Conservation (phyloP, 2,888 invertebrate species). For the Malacosoma neustria region DNA sequence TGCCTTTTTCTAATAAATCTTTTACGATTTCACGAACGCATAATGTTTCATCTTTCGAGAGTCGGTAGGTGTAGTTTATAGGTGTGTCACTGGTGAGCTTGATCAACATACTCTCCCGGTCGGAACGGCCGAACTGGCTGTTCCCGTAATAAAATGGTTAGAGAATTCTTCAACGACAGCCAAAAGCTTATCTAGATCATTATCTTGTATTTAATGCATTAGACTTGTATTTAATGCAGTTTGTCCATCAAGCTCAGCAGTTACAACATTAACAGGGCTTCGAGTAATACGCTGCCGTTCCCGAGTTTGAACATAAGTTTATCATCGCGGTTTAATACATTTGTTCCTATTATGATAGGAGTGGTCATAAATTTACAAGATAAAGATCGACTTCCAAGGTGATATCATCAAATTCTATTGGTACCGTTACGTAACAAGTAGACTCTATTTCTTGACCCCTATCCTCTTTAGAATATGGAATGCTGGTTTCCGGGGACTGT, state of each 20-base stretch:
- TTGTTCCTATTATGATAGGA: constrained; percentile 16
- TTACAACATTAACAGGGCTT: not conserved
- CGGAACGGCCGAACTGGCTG: constrained; percentile 2
- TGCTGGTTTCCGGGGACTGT: constrained; percentile 7
- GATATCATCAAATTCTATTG: constrained; percentile 13
- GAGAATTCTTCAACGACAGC: constrained; percentile 1
- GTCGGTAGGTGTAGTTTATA: too few species aligned
- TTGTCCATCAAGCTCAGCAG: not conserved
- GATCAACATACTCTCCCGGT: not conserved
- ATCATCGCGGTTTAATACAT: constrained; percentile 13
- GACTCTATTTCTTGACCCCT: constrained; percentile 10
- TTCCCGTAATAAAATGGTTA: constrained; percentile 2
- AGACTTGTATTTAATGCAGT: constrained; percentile 1
- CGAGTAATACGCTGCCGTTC: constrained; percentile 2
- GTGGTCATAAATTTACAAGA: constrained; percentile 13
- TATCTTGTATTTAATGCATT: too few species aligned
- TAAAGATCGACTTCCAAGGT: constrained; percentile 15
- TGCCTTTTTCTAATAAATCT: too few species aligned
- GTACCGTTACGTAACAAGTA: constrained; percentile 9
- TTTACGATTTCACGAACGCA: too few species aligned
- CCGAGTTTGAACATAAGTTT: constrained; percentile 4
- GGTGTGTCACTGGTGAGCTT: too few species aligned
- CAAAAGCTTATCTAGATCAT: not conserved
- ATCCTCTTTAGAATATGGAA: constrained; percentile 11
- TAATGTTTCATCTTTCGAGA: too few species aligned